phyloP scores from a whole-genome alignment of 2,113 vertebrate genomes.

The Salvelinus sp. region DNA sequence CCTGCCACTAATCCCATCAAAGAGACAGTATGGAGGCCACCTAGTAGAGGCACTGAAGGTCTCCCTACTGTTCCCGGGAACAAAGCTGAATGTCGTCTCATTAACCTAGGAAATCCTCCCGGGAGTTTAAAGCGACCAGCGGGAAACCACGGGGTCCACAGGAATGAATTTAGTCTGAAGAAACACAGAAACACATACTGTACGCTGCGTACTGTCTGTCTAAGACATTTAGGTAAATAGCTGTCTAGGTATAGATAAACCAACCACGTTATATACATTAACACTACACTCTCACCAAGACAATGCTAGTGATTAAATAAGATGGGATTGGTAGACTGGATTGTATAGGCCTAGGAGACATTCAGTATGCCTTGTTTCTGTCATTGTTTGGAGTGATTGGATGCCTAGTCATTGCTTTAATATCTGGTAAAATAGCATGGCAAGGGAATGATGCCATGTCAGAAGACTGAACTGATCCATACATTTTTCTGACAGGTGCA shows the following conservation, averaged over 20 bases:
- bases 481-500: no score
- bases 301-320: no score
- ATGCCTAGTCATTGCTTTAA: no score
- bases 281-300: no score
- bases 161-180: constrained; percentile 15
- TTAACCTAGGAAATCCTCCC: constrained; percentile 37
- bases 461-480: background rate
- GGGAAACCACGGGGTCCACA: constrained; percentile 38
- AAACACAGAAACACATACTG: background rate
- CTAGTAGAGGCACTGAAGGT: constrained; percentile 19
- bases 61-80: constrained; percentile 25
- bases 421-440: no score
- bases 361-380: no score
- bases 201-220: background rate
- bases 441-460: background rate
- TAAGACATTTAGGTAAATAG: background rate
- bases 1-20: constrained; percentile 19
- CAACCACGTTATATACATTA: background rate
- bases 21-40: background rate
- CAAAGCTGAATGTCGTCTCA: constrained; percentile 53
- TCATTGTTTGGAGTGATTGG: no score
- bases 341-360: background rate
- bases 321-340: background rate
- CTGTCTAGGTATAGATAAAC: background rate
- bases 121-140: constrained; percentile 25